Evolutionary conservation across 2,113 vertebrate genomes (phyloP).

Genomic region (Acrocephalus arundinaceus): DNA sequence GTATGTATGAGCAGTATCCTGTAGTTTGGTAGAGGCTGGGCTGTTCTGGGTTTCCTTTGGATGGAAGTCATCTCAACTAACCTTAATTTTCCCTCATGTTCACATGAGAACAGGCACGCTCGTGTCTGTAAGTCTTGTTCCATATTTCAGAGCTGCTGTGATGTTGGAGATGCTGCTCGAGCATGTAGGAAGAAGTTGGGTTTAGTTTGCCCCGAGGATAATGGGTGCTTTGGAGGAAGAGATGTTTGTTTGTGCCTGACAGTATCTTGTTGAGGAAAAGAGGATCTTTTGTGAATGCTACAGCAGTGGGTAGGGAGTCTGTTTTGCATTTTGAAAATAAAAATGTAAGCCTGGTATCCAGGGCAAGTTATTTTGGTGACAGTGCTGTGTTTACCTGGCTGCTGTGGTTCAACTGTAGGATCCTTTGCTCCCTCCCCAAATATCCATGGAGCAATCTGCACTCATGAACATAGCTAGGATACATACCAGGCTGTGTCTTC

Average conservation of each 20-base stretch:
- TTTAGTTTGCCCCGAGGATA: not conserved
- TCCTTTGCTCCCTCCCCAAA: not conserved
- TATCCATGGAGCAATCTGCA: not conserved
- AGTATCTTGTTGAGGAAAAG: not conserved
- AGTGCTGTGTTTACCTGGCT: not conserved
- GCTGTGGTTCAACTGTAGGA: not conserved
- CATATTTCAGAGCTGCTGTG: not conserved
- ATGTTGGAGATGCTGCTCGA: not conserved
- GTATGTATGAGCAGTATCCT: not conserved
- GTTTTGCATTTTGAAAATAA: not conserved
- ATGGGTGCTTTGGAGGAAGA: not conserved
- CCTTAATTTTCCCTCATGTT: not conserved
- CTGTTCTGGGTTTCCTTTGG: not conserved
- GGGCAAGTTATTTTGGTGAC: not conserved
- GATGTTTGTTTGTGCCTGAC: not conserved
- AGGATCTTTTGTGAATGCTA: not conserved
- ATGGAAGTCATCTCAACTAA: not conserved
- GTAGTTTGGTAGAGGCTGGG: not conserved
- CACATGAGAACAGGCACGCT: not conserved
- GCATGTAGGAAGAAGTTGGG: not conserved
- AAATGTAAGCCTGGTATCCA: not conserved
- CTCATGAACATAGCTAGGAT: not conserved
- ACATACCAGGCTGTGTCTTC: not conserved
- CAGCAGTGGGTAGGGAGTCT: not conserved
- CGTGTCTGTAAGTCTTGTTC: not conserved